Conservation (phyloP, 1,140 invertebrate genomes). For the Phenacoccus solenopsis region DNA sequence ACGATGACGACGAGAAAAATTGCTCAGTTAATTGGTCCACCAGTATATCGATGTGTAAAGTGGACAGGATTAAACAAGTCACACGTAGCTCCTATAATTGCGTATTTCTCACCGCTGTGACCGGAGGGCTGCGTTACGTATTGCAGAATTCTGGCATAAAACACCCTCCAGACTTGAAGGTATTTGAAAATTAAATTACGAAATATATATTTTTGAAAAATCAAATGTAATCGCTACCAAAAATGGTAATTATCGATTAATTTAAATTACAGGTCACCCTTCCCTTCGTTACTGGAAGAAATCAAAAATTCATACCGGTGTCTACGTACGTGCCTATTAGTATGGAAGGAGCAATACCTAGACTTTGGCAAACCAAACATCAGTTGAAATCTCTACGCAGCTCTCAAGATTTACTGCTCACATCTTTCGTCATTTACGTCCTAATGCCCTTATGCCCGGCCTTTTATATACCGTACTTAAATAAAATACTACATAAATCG, state of each 20-base stretch:
- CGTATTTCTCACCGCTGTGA: constrained; percentile 39
- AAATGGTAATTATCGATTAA: no score
- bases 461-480: constrained; percentile 27
- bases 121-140: constrained; percentile 39
- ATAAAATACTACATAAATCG: constrained; percentile 24
- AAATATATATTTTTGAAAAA: no score
- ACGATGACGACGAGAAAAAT: not conserved
- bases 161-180: constrained; percentile 40
- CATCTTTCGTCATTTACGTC: constrained; percentile 37
- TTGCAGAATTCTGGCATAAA: constrained; percentile 36
- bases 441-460: constrained; percentile 32
- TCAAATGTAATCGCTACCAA: no score
- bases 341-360: constrained; percentile 43
- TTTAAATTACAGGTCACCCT: not conserved
- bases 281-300: not conserved
- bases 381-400: constrained; percentile 28
- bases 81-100: constrained; percentile 42
- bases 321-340: constrained; percentile 38
- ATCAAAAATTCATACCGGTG: constrained; percentile 28
- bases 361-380: constrained; percentile 43
- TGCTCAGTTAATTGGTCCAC: constrained; percentile 37
- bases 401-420: constrained; percentile 39
- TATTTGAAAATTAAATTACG: no score
- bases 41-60: constrained; percentile 33
- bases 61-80: constrained; percentile 33